Evolutionary conservation across 2,113 vertebrate genomes (phyloP).

Genomic region (Phocoena phocoena): DNA sequence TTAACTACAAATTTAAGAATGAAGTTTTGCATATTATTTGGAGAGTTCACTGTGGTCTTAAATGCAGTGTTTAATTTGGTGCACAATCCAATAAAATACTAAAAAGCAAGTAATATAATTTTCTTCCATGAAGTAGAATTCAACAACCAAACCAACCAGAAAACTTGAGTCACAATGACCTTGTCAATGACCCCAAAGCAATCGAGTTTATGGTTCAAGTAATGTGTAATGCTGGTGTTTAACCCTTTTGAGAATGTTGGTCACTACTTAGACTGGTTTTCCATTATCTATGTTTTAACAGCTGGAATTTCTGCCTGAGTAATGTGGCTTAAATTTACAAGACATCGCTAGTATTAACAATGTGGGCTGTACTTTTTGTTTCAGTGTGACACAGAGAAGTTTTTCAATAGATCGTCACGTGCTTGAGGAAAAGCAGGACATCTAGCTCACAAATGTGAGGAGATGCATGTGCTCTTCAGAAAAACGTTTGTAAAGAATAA

Average conservation of each 20-base stretch:
- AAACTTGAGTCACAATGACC: constrained; percentile 31
- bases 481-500: constrained; percentile 65
- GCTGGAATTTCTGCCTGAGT: constrained; percentile 71
- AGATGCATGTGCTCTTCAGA: constrained; percentile 43
- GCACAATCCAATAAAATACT: constrained; percentile 22
- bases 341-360: constrained; percentile 33
- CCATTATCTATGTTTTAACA: constrained; percentile 76
- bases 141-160: neutral
- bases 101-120: constrained; percentile 13
- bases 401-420: constrained; percentile 45
- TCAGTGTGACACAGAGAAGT: neutral
- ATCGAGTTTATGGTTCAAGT: constrained; percentile 34
- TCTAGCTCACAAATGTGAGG: constrained; percentile 47
- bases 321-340: constrained; percentile 72
- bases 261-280: neutral
- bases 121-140: constrained; percentile 41
- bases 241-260: constrained; percentile 44
- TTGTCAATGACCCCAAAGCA: constrained; percentile 47
- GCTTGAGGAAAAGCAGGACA: constrained; percentile 65
- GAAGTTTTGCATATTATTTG: neutral
- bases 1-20: constrained; percentile 17
- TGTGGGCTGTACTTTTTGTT: constrained; percentile 63
- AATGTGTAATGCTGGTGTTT: neutral
- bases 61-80: constrained; percentile 11
- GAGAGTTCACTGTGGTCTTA: neutral